Evolutionary conservation across 2,113 vertebrate genomes (phyloP), one percentile per base, ranked within the genome.

Genomic region (Tupaia chinensis): DNA sequence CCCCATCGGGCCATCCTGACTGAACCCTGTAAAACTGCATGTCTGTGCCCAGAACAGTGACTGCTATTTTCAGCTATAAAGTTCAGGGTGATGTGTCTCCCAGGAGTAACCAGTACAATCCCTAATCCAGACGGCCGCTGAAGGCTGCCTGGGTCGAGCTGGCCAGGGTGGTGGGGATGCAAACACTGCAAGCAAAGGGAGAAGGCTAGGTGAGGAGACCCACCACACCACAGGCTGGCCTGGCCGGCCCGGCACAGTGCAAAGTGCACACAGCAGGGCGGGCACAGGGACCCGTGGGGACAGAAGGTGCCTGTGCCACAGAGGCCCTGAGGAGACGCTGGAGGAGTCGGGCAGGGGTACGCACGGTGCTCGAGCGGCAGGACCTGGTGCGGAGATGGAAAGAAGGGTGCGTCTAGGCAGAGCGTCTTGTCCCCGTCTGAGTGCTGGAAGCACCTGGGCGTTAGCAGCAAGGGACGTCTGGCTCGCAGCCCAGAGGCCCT

Each of bases 391-490:
- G 9, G 6, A 7, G 58, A 13, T 14, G 20, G 82, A 25, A n/a
- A 29, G n/a, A 13, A 23, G 32, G 56, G 3, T 3, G 32, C 27
- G 27, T 29, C 8, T 1, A 7, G 10, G 10, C 74, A 2, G 13
- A 22, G 65, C 13, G 17, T 70, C 32, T 54, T 17, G 23, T 1
- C 14, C 61, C 53, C 44, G 5, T 44, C 44, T 70, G 54, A 15
- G 14, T 23, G 15, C 27, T 3, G 32, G 34, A 9, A 10, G 5
- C 70, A 29, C 11, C 32, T 14, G 23, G 4, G 58, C 44, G 15
- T 25, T 2, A 61, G 27, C 8, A 63, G 29, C 44, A 29, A 2
- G 0, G 9, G 32, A 12, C 1, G 1, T 32, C 20, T 17, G 20
- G 60, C 7, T 14, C 7, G 74, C 29, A n/a, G 16, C 8, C 78